Base-by-base conservation (phyloP, 2,888 invertebrate species). In the Eupithecia subfuscata region DNA sequence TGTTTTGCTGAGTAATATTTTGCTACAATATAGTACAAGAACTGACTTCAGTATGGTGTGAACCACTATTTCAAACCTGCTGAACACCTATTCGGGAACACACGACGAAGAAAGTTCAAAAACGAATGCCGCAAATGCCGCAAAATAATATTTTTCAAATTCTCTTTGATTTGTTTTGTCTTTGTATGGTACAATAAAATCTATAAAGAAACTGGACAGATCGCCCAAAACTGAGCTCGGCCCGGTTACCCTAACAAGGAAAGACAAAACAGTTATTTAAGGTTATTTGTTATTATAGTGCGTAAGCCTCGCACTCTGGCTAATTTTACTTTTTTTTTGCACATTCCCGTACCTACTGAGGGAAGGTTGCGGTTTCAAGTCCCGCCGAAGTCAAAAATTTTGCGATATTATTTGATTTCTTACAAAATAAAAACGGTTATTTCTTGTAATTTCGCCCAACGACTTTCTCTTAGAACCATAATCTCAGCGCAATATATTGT, bases 401-500 rank as follows among this genome's bases (percentile, higher is more conserved):
- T n/a, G n/a, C n/a, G n/a, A n/a, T n/a, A n/a, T n/a, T n/a, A n/a
- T n/a, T n/a, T n/a, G n/a, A n/a, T n/a, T n/a, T n/a, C n/a, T n/a
- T n/a, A n/a, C n/a, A n/a, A n/a, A n/a, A n/a, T n/a, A n/a, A n/a
- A 25, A 60, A 60, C 11, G 12, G 22, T n/a, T 25, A 60, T 60
- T 60, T 22, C 60, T 22, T 25, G 60, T 60, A 60, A 60, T 25
- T 60, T 25, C 25, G 14, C 60, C 12, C 25, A 60, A 60, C 12
- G 12, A 60, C 60, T 56, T 22, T 56, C 56, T 22, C 22, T 60
- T 25, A 60, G 60, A 25, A 25, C 60, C 25, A 22, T 60, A 60
- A 60, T 60, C 22, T 60, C 60, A 60, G 25, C 22, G 60, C 60
- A 60, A 60, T 60, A 60, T 60, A 60, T 60, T 60, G 64, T 64